Percentiles rank a stretch among this genome's conserved stretches.
Conservation (phyloP, 2,888 invertebrate genomes). For the Lamellibrachia satsuma region DNA sequence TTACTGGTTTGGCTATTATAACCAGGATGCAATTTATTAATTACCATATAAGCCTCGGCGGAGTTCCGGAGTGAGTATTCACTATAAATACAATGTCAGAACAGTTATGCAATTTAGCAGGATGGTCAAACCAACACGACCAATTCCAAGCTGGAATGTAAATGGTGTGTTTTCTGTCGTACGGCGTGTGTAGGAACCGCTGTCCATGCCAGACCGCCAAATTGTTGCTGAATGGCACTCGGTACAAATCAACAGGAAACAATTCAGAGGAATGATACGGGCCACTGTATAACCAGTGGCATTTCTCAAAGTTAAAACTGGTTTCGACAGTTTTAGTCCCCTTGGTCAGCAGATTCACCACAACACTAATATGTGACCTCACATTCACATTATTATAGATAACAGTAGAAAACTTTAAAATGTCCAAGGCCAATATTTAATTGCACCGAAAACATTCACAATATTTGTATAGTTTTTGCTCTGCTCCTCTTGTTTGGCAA, state of each 20-base stretch:
- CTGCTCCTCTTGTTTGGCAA: too few relatives aligned
- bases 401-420: too few relatives aligned
- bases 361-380: too few relatives aligned
- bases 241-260: slow-evolving; percentile 12
- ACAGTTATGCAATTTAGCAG: slow-evolving; percentile 7
- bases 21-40: neutral
- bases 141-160: neutral
- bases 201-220: neutral
- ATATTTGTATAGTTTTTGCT: neutral
- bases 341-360: too few relatives aligned
- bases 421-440: neutral
- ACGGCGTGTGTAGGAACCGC: neutral
- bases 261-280: neutral
- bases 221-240: neutral
- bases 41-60: neutral
- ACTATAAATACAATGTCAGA: neutral
- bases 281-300: neutral
- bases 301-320: neutral
- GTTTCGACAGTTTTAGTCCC: too few relatives aligned
- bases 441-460: neutral
- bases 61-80: neutral
- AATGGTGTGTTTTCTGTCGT: slow-evolving; percentile 17
- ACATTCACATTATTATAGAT: too few relatives aligned
- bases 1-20: neutral
- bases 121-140: neutral